Evolutionary conservation across 1,140 invertebrate species (phyloP).

Genomic region (Trypoxylus dichotomus): DNA sequence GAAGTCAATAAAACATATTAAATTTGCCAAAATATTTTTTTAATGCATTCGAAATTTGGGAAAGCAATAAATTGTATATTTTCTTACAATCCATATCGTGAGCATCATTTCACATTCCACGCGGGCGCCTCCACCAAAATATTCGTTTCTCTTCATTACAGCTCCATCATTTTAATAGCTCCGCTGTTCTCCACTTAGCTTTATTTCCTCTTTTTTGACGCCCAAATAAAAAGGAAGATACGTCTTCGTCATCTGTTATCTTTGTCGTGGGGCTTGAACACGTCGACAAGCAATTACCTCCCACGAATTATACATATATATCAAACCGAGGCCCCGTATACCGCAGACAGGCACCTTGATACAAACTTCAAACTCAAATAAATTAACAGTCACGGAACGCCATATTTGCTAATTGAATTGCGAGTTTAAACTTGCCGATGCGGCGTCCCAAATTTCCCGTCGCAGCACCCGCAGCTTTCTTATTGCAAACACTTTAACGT

Average conservation of each 20-base stretch:
- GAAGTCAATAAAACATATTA: too few relatives aligned
- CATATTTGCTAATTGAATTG: constrained; percentile 24
- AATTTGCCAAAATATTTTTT: too few relatives aligned
- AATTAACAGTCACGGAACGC: constrained; percentile 23
- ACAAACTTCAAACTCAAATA: constrained; percentile 23
- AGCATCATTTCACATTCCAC: too few relatives aligned
- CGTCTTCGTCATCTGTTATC: neutral
- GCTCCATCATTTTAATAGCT: too few relatives aligned
- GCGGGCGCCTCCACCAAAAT: too few relatives aligned
- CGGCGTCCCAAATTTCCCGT: neutral
- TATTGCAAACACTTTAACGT: neutral
- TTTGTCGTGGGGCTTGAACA: neutral
- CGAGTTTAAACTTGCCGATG: constrained; percentile 9
- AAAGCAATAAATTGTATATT: too few relatives aligned
- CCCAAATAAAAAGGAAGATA: neutral
- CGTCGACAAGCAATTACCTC: constrained; percentile 15
- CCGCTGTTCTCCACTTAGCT: too few relatives aligned
- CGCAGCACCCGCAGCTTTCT: neutral
- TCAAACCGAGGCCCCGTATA: neutral
- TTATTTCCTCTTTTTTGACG: neutral
- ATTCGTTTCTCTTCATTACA: too few relatives aligned
- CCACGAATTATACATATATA: neutral
- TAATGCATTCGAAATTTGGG: too few relatives aligned
- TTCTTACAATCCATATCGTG: too few relatives aligned
- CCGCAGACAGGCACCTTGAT: constrained; percentile 16